Base-by-base conservation (phyloP, 1,140 invertebrate genomes). In the Drosophila melanogaster region DNA sequence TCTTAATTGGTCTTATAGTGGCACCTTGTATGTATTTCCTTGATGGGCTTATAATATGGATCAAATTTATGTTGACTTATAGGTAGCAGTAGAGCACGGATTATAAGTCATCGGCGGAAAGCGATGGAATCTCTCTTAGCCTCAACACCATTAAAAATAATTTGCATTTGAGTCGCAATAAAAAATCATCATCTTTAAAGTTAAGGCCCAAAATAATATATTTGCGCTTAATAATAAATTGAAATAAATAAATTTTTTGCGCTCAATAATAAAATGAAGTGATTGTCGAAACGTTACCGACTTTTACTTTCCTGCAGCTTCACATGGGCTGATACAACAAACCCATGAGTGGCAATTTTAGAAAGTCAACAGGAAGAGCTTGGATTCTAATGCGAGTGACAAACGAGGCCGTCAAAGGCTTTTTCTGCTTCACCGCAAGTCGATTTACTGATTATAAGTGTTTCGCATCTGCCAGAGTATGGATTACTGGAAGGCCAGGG, bases 401-500 rank as follows among this genome's bases (percentile, higher is more conserved):
- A 33, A 46, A 43, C 24, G 44, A 50, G 47, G 60, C 62, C 15
- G 55, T 55, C 55, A 38, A 72, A 57, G 22, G 47, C 59, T 24
- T 35, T 15, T 7, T 50, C 41, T 35, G 38, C 38, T 65, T 43
- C 43, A 41, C 33, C 12, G 56, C 24, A 44, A 60, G 38, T 24
- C n/a, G 26, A 58, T 57, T 17, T 53, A 41, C 35, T 44, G 17
- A 37, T 35, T 46, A 43, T 14, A 61, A 38, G 11, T 19, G 47
- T 35, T 59, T 40, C 67, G 46, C 66, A 22, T 41, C 22, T 54
- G 44, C 38, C 17, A 69, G 58, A 83, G 64, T 83, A 91, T 91
- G 90, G 83, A 91, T 80, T 78, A 72, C 64, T 67, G 41, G 38
- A 80, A 75, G 66, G 65, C 64, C 33, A 77, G 61, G 55, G 72